Evolutionary conservation across 2,113 vertebrate species (phyloP), one percentile per base, ranked within the genome.

Genomic region (Albula goreensis): DNA sequence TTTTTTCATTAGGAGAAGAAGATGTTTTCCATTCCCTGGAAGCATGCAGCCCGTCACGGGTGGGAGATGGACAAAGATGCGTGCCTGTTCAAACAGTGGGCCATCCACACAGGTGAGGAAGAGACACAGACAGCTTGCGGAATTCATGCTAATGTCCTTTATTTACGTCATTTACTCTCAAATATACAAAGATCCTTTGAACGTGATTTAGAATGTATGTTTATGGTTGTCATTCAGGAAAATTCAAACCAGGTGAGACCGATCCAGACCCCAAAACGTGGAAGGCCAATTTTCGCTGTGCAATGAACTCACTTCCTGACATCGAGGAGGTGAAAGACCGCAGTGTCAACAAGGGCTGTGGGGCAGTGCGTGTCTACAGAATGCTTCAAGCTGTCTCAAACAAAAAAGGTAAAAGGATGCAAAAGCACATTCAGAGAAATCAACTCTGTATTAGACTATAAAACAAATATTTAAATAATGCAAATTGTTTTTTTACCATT

Each of bases 231-330:
- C 84, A 85, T 89, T 88, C 63, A 99, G 98, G 98, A 50, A 97
- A 98, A 89, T 98, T 96, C 11, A 94, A 92, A 77, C 91, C 92
- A 11, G 98, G 97, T 0, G 92, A 96, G 83, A 92, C 90, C 63
- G 84, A 91, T 0, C 96, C 98, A 0, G 98, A 99, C 88, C 97
- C 98, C 0, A 99, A 99, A 93, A 99, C 98, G 0, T 99, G 98
- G 98, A 99, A 99, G 92, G 98, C 98, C 5, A 99, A 99, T 88
- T 99, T 99, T 85, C 98, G 98, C 57, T 99, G 98, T 51, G 98
- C 98, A 2, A 98, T 99, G 98, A 99, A 99, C 88, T 99, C 98
- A 0, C 93, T 99, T 82, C 97, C 97, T 0, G 98, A 99, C 92
- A 98, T 99, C 0, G 94, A 98, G 87, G 98, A 99, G 91, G 97